Evolutionary conservation across 2,888 invertebrate genomes (phyloP).

Genomic region (Erpobdella octoculata): DNA sequence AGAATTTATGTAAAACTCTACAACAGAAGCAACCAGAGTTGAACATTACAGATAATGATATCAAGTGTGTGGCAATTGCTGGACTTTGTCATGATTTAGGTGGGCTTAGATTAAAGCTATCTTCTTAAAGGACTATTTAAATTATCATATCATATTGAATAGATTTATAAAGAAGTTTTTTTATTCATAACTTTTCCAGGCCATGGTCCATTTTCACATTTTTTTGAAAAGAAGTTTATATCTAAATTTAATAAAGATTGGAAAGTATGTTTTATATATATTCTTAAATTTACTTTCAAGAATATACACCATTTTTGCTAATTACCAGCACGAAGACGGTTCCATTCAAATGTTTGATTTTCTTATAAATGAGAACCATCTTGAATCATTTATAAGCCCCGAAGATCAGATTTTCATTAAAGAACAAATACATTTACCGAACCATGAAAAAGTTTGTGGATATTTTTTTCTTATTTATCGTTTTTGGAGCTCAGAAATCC

Average conservation of each 20-base stretch:
- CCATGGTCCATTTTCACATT: constrained; percentile 62
- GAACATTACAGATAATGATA: constrained; percentile 53
- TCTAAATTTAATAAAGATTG: constrained; percentile 40
- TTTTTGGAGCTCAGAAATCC: too few species aligned
- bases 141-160: too few species aligned
- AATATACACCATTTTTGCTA: neutral
- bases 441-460: neutral
- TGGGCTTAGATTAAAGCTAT: constrained; percentile 31
- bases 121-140: neutral
- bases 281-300: neutral
- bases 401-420: constrained; percentile 53
- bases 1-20: constrained; percentile 33
- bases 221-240: constrained; percentile 58
- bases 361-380: constrained; percentile 51
- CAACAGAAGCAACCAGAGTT: constrained; percentile 50
- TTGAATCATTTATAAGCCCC: constrained; percentile 45
- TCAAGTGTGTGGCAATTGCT: constrained; percentile 59
- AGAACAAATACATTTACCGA: constrained; percentile 51
- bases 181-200: constrained; percentile 16
- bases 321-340: constrained; percentile 55
- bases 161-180: too few species aligned
- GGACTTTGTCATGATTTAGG: constrained; percentile 65
- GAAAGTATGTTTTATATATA: constrained; percentile 38
- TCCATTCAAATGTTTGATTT: constrained; percentile 55
- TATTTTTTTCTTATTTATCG: too few species aligned